These are phyloP conservation scores for Apistogramma diplotaenia DNA, from an alignment of 2,113 vertebrate genomes.

Conservation along the genomic window DNA sequence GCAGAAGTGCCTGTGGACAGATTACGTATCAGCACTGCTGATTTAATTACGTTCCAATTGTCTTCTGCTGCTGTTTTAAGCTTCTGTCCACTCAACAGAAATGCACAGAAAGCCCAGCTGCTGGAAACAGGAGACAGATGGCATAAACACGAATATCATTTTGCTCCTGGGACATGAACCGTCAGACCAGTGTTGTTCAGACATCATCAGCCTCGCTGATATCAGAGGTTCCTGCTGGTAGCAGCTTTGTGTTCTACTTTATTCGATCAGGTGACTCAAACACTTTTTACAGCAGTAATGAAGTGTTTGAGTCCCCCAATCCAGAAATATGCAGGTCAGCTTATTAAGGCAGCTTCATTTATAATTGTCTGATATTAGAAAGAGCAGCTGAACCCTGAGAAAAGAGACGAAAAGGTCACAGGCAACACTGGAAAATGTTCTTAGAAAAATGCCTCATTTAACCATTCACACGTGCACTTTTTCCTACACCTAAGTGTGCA, in stretches of 20 bases:
- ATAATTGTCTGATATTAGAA: not conserved
- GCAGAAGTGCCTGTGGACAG: not conserved
- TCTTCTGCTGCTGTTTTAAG: not conserved
- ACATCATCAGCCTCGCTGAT: not conserved
- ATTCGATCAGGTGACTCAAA: not conserved
- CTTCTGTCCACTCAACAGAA: not conserved
- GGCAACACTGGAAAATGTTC: not conserved
- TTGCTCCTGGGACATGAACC: not conserved
- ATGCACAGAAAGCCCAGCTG: not conserved
- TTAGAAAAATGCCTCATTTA: too few relatives aligned
- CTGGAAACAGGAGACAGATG: constrained; percentile 3
- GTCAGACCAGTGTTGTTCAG: not conserved
- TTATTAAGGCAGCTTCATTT: not conserved
- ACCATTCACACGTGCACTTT: too few relatives aligned
- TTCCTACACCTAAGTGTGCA: too few relatives aligned
- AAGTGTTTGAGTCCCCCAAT: not conserved
- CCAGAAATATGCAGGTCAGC: accelerated
- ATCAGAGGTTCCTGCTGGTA: not conserved
- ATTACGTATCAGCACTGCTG: not conserved
- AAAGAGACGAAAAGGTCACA: not conserved
- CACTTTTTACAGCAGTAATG: not conserved
- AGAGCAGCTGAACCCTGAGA: not conserved
- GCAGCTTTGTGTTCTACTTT: not conserved
- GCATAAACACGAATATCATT: not conserved
- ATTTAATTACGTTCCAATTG: not conserved